A percentile compares a stretch with the other conserved stretches of the same genome.
These are phyloP conservation scores for Astropecten irregularis DNA, from an alignment of 53 echinoderm and acorn worm species.

Conservation along the genomic window DNA sequence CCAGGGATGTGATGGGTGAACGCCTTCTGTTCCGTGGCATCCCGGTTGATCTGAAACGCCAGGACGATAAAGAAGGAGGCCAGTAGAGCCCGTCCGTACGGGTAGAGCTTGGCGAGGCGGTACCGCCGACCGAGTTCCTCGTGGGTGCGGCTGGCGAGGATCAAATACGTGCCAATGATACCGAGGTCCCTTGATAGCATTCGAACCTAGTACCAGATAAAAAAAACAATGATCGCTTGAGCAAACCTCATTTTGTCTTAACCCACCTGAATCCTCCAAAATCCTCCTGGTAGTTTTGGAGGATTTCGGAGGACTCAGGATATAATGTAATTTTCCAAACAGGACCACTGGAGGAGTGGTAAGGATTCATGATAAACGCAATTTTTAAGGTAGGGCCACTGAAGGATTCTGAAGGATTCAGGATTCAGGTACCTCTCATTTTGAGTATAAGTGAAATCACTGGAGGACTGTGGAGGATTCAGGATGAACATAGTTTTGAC, in stretches of 20 bases:
- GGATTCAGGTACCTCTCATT: too few relatives aligned
- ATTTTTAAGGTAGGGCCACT: too few relatives aligned
- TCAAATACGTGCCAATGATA: constrained; percentile 63
- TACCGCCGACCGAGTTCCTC: constrained; percentile 60
- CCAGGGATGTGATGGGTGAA: constrained; percentile 49
- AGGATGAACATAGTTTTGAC: too few relatives aligned
- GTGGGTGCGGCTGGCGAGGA: constrained; percentile 64
- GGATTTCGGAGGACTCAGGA: too few relatives aligned
- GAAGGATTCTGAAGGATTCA: too few relatives aligned
- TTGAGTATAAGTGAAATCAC: too few relatives aligned
- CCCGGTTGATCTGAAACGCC: constrained; percentile 65
- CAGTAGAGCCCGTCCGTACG: constrained; percentile 44
- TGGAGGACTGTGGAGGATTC: too few relatives aligned
- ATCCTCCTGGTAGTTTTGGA: too few relatives aligned
- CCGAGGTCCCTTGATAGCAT: constrained; percentile 67
- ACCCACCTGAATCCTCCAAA: too few relatives aligned
- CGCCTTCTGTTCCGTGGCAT: constrained; percentile 49
- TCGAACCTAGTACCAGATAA: constrained; percentile 47
- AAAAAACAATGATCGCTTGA: not conserved
- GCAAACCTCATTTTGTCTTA: not conserved
- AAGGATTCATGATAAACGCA: too few relatives aligned
- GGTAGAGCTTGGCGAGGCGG: constrained; percentile 68
- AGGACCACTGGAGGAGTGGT: too few relatives aligned
- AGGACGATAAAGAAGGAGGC: constrained; percentile 59
- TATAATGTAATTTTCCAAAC: too few relatives aligned